Conservation (phyloP, 2,797 vertebrate species). For the Myotis daubentonii region DNA sequence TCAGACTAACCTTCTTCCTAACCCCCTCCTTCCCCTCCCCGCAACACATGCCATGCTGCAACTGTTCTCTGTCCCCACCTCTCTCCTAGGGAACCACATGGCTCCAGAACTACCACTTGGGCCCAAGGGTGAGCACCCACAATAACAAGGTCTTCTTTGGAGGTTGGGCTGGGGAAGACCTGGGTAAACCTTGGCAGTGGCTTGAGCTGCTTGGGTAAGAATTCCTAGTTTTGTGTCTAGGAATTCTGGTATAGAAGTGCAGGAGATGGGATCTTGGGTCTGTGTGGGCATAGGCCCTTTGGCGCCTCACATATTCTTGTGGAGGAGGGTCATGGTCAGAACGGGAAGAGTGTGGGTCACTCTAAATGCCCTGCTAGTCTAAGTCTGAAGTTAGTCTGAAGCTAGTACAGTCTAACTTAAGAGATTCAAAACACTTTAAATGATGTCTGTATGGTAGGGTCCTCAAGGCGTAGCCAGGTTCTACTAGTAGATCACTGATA, state of each 20-base stretch:
- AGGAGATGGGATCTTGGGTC: neutral
- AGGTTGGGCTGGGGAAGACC: neutral
- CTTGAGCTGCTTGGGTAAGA: neutral
- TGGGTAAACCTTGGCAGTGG: neutral
- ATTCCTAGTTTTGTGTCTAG: neutral
- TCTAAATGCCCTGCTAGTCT: neutral
- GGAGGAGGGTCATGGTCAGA: neutral
- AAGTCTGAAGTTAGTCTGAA: neutral
- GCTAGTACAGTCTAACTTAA: neutral
- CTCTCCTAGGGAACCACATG: neutral
- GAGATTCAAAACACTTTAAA: neutral
- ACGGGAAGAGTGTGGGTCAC: neutral
- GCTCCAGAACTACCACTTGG: neutral
- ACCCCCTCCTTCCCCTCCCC: neutral
- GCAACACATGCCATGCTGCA: neutral
- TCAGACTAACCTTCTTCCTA: neutral
- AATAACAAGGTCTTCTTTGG: neutral
- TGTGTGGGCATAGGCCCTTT: neutral
- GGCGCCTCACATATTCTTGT: neutral
- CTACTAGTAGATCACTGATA: neutral
- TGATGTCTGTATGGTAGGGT: neutral
- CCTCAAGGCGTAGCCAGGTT: neutral
- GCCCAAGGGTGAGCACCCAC: neutral
- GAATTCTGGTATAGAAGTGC: neutral
- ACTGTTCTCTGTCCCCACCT: neutral